Evolutionary conservation across 2,888 invertebrate genomes (phyloP).

Genomic region (Tanaodytes sp.): DNA sequence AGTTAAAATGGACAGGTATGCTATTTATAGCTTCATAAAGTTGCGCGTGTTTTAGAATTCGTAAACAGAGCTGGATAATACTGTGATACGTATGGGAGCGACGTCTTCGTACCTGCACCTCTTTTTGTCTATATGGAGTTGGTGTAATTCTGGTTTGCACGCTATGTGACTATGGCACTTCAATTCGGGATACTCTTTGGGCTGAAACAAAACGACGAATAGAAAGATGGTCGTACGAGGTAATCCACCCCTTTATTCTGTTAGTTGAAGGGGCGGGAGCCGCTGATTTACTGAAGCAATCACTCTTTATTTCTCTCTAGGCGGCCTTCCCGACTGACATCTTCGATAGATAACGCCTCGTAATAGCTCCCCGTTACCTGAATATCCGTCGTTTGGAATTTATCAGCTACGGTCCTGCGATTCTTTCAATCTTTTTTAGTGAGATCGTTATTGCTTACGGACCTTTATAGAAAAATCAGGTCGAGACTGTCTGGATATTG

Average conservation of each 20-base stretch:
- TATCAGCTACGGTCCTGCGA: conserved; percentile 49
- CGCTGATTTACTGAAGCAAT: conserved; percentile 73
- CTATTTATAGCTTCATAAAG: conserved; percentile 56
- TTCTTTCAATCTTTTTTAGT: conserved; percentile 50
- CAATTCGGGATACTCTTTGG: conserved; percentile 48
- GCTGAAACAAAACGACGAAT: conserved; percentile 47
- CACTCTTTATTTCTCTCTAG: conserved; percentile 74
- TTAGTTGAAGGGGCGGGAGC: conserved; percentile 22
- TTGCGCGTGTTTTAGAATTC: conserved; percentile 44
- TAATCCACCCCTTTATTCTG: conserved; percentile 52
- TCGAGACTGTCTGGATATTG: conserved; percentile 26
- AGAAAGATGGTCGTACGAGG: conserved; percentile 45
- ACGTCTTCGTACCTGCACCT: conserved; percentile 55
- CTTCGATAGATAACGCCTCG: conserved; percentile 72
- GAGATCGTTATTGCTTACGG: conserved; percentile 41
- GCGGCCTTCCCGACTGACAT: conserved; percentile 71
- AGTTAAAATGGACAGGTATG: conserved; percentile 46
- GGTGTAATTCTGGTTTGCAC: conserved; percentile 27
- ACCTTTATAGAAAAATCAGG: too few species aligned
- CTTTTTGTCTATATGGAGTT: too few species aligned
- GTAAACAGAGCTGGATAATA: conserved; percentile 67
- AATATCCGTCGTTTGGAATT: conserved; percentile 61
- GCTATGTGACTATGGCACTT: conserved; percentile 54
- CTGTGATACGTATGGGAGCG: conserved; percentile 71
- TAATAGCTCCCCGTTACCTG: conserved; percentile 73